Base-by-base conservation (phyloP, 2,888 invertebrate species). In the Ophion slaviceki region DNA sequence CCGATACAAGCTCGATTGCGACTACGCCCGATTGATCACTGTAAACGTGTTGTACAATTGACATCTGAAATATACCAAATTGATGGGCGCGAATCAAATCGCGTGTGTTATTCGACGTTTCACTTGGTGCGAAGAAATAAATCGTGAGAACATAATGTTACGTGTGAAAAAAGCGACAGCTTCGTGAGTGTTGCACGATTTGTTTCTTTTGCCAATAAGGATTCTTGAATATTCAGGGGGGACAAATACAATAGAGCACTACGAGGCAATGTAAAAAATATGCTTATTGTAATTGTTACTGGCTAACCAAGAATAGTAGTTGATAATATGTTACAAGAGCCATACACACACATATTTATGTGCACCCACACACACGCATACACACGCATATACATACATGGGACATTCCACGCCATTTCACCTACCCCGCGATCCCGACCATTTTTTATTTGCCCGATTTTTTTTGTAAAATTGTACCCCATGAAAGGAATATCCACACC, bases 281-380 rank as follows among this genome's bases (percentile, higher is more conserved):
- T 92, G 92, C 93, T 93, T 92, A 93, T 92, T 92, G 89, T 93
- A 92, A 93, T 92, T 92, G 89, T 87, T 92, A 92, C 92, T 91
- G 89, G 89, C 92, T 93, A 92, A 91, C 91, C 89, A 88, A 91
- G 89, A 92, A 91, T 89, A 92, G 88, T 92, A 90, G 91, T 53
- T 92, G 90, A 91, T 92, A 91, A 92, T 93, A 93, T 92, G 90
- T 92, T 93, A 93, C 92, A 93, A 92, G 91, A 90, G 91, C 90
- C 81, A 76, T 76, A 62, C 47, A 90, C 92, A 90, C 91, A 92
- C 90, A 89, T 40, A 14, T 24, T 20, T 24, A 24, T 6, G 59
- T n/a, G 32, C 7, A 57, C 90, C 89, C 80, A 66, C 47, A 84
- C 78, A 64, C 28, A 79, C 84, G 17, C 85, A 20, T 36, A 20